Conservation (phyloP, 2,797 vertebrate species). For the Pelobates cultripes region DNA sequence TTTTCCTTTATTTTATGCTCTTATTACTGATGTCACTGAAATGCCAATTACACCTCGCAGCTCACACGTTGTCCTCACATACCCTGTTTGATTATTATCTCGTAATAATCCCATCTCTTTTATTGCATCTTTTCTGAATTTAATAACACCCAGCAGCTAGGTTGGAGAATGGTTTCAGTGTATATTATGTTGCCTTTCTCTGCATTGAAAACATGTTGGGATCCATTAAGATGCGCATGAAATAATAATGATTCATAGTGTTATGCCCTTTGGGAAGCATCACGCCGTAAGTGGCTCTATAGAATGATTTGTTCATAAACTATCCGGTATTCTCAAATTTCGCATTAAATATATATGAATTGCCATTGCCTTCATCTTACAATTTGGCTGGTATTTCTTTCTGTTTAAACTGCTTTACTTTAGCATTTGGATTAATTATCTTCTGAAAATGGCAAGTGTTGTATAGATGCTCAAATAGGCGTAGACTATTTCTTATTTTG, state of each 20-base stretch:
- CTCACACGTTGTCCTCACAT: conserved; percentile 16
- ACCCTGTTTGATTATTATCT: conserved; percentile 27
- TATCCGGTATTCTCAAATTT: not conserved
- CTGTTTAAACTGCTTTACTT: not conserved
- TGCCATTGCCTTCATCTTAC: not conserved
- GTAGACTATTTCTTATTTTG: not conserved
- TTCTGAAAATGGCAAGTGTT: not conserved
- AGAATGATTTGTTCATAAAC: conserved; percentile 1
- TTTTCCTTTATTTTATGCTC: conserved; percentile 5
- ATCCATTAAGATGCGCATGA: conserved; percentile 40
- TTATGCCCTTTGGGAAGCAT: conserved; percentile 23
- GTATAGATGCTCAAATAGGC: not conserved
- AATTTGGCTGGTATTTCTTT: not conserved
- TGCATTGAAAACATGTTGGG: conserved; percentile 7
- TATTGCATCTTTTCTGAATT: conserved; percentile 24
- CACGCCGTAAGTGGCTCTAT: not conserved
- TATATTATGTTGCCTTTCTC: conserved; percentile 30
- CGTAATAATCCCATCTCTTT: conserved; percentile 10
- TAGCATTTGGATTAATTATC: not conserved
- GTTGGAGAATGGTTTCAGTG: conserved; percentile 14
- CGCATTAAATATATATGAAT: conserved; percentile 12
- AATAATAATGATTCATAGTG: conserved; percentile 41
- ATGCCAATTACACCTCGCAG: conserved; percentile 28
- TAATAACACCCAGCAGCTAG: conserved; percentile 45
- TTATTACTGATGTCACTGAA: conserved; percentile 7